These are phyloP conservation scores for Leptoteleia sp. DNA, from an alignment of 1,140 invertebrate species.

Conservation along the genomic window DNA sequence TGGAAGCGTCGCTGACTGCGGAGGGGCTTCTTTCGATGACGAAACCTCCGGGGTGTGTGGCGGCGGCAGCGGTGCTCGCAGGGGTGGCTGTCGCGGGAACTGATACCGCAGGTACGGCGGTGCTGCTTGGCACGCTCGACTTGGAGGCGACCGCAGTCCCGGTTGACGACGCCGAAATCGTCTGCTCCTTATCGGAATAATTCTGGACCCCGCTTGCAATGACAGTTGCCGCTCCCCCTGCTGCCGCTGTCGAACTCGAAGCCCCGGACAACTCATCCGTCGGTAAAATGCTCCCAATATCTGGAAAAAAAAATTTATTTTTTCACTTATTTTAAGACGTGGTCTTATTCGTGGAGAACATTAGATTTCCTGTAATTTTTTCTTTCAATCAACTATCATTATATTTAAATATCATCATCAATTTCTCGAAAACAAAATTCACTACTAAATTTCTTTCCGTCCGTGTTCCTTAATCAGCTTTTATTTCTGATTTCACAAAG, in stretches of 20 bases:
- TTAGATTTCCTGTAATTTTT: too few relatives aligned
- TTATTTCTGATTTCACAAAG: too few relatives aligned
- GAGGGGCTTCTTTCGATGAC: slow-evolving; percentile 84
- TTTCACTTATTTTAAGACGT: not conserved
- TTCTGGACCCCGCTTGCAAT: slow-evolving; percentile 65
- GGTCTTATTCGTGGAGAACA: too few relatives aligned
- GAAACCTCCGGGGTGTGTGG: slow-evolving; percentile 73
- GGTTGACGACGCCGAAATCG: slow-evolving; percentile 67
- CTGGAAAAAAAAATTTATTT: slow-evolving; percentile 46
- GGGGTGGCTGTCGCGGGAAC: slow-evolving; percentile 64
- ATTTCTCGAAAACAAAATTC: too few relatives aligned
- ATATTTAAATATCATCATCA: too few relatives aligned
- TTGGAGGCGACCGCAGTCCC: slow-evolving; percentile 67
- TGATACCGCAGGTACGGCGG: slow-evolving; percentile 58
- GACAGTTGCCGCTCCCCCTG: slow-evolving; percentile 73
- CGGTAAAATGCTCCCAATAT: slow-evolving; percentile 77
- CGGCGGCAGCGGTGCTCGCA: slow-evolving; percentile 65
- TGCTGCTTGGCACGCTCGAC: slow-evolving; percentile 65
- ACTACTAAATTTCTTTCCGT: too few relatives aligned
- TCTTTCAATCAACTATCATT: too few relatives aligned
- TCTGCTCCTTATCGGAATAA: slow-evolving; percentile 65
- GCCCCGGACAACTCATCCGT: slow-evolving; percentile 79
- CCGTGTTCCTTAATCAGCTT: too few relatives aligned
- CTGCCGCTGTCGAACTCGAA: slow-evolving; percentile 75
- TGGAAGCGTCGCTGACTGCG: slow-evolving; percentile 87